Conservation (phyloP, 2,113 vertebrate species). For the Illadopsis cleaveri region DNA sequence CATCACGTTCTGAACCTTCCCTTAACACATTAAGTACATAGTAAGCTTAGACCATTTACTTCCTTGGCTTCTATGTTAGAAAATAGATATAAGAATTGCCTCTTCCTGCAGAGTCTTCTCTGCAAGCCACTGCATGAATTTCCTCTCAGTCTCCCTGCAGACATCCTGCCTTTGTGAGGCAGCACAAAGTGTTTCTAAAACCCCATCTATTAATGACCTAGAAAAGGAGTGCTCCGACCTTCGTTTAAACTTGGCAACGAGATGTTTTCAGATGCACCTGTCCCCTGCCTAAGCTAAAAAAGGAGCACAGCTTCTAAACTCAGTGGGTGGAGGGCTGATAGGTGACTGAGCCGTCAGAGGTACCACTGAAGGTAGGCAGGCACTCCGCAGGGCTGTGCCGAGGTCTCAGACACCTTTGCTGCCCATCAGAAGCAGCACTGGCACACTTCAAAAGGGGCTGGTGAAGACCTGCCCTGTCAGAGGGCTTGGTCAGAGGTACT, state of each 20-base stretch:
- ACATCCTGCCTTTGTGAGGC: slow-evolving; percentile 29
- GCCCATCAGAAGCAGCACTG: not conserved
- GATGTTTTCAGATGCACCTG: not conserved
- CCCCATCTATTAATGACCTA: not conserved
- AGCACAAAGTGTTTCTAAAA: not conserved
- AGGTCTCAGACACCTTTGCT: not conserved
- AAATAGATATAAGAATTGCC: not conserved
- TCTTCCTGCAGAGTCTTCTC: slow-evolving; percentile 1
- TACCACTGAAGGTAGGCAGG: not conserved
- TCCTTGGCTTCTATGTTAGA: not conserved
- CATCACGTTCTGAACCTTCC: not conserved
- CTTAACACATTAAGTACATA: not conserved
- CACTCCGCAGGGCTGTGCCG: not conserved
- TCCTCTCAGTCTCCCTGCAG: not conserved
- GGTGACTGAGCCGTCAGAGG: not conserved
- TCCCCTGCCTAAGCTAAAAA: not conserved
- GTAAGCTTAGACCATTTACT: not conserved
- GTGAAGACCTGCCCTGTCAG: not conserved
- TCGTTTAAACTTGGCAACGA: not conserved
- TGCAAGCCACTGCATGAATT: not conserved
- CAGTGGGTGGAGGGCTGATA: slow-evolving; percentile 3
- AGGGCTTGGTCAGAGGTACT: not conserved
- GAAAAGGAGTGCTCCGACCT: not conserved
- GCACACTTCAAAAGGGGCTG: not conserved
- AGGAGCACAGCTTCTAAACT: slow-evolving; percentile 19